Conservation (phyloP, 2,797 vertebrate species). For the Onychomys arenicola region DNA sequence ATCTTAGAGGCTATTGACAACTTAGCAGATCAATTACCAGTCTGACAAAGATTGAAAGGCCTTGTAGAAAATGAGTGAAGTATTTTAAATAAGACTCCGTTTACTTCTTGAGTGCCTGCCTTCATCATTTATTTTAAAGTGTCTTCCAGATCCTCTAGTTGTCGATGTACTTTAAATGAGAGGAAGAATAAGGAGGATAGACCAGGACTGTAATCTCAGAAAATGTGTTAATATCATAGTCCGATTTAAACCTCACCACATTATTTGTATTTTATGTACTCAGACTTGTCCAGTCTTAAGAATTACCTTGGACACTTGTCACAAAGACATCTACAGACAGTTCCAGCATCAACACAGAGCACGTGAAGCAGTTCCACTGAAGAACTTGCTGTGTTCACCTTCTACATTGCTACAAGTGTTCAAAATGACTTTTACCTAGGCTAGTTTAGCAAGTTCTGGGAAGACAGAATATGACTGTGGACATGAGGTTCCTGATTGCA, state of each 20-base stretch:
- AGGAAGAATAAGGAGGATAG: neutral
- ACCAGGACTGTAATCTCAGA: neutral
- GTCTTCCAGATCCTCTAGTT: neutral
- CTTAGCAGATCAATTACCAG: neutral
- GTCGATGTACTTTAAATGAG: neutral
- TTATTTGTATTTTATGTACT: neutral
- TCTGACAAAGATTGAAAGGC: neutral
- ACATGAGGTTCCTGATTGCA: neutral
- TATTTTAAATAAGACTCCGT: conserved; percentile 53
- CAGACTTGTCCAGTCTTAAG: neutral
- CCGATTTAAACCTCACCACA: neutral
- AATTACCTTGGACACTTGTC: neutral
- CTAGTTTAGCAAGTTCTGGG: neutral
- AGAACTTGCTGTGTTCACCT: neutral
- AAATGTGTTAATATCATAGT: neutral
- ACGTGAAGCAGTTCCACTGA: neutral
- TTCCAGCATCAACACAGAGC: neutral
- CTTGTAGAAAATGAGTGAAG: neutral
- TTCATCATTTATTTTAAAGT: conserved; percentile 65
- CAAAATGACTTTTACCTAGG: neutral
- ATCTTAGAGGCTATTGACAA: neutral
- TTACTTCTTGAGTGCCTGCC: conserved; percentile 55
- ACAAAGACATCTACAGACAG: neutral
- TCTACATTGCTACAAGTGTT: neutral
- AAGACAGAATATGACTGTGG: neutral